Evolutionary conservation across 2,797 vertebrate genomes (phyloP), one percentile per base, ranked within the genome.

Genomic region (Brachyrhaphis roseni): DNA sequence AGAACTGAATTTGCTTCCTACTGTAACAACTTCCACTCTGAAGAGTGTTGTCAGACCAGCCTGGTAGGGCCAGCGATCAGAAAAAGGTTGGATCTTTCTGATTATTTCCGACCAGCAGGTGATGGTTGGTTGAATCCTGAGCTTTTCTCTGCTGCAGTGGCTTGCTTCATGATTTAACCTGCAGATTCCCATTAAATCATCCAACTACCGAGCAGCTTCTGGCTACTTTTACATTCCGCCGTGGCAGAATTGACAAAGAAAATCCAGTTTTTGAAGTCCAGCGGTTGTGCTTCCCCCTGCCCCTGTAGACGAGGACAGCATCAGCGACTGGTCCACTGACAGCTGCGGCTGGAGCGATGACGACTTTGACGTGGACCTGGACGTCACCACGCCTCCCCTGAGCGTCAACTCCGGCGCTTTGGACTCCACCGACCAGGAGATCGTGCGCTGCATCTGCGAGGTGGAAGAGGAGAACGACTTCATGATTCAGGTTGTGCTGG

Each of bases 401-500:
- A 98, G 97, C 41, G 96, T 97, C 53, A 95, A 95, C 89, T 95
- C 94, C 0, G 95, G 96, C 5, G 95, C 95, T 1, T 93, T 95
- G 4, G 96, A 95, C 77, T 96, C 94, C 53, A 96, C 89, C 31
- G 97, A 97, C 81, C 97, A 96, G 85, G 98, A 98, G 90, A 96
- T 98, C 0, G 97, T 99, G 78, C 96, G 98, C 2, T 99, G 98
- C 77, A 95, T 99, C 93, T 99, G 98, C 88, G 97, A 98, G 92
- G 96, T 98, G 79, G 97, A 98, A 86, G 98, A 99, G 82, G 98
- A 99, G 94, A 98, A 98, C 87, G 98, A 99, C 92, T 99, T 99
- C 92, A 99, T 99, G 98, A 98, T 99, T 91, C 98, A 99, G 96
- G 98, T 53, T 98, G 92, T 78, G 78, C 1, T 34, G 36, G 3